phyloP scores from a whole-genome alignment of 2,888 invertebrate species.

The Drosophila macrothrix region DNA sequence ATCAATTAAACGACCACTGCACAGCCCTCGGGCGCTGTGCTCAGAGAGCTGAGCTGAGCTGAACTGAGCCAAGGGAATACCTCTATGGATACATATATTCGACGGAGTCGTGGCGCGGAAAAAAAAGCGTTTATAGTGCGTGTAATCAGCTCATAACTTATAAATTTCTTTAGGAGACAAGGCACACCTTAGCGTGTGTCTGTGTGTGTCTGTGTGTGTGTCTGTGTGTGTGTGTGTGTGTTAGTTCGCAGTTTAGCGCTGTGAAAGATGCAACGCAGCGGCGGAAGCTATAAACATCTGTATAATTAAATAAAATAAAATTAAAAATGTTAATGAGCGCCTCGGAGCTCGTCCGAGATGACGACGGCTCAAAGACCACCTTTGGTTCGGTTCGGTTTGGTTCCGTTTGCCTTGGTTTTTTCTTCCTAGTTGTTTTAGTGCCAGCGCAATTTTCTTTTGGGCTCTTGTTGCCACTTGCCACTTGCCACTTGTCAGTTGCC shows the following conservation, averaged over 20 bases:
- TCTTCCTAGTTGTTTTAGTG: conserved; percentile 2
- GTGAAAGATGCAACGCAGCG: conserved; percentile 68
- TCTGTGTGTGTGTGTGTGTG: conserved; percentile 17
- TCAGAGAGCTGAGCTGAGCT: background rate
- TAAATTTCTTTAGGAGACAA: conserved; percentile 67
- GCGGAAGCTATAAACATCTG: conserved; percentile 79
- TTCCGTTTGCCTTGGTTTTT: background rate
- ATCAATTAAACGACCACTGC: conserved; percentile 63
- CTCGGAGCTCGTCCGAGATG: conserved; percentile 22
- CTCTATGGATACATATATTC: background rate
- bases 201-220: background rate
- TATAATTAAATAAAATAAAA: conserved; percentile 82
- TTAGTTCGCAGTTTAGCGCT: conserved; percentile 76
- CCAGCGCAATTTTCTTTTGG: conserved; percentile 24
- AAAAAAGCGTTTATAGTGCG: conserved; percentile 74
- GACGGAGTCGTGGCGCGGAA: conserved; percentile 56
- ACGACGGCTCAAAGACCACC: conserved; percentile 4
- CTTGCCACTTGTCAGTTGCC: conserved; percentile 10
- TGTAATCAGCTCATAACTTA: conserved; percentile 81
- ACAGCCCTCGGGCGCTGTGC: conserved; percentile 14
- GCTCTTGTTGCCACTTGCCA: conserved; percentile 9
- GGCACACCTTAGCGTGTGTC: background rate
- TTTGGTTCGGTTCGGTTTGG: background rate
- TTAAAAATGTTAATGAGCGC: conserved; percentile 78
- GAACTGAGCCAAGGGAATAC: background rate